Evolutionary conservation across 2,113 vertebrate species (phyloP).

Genomic region (Emydura subglobosa): DNA sequence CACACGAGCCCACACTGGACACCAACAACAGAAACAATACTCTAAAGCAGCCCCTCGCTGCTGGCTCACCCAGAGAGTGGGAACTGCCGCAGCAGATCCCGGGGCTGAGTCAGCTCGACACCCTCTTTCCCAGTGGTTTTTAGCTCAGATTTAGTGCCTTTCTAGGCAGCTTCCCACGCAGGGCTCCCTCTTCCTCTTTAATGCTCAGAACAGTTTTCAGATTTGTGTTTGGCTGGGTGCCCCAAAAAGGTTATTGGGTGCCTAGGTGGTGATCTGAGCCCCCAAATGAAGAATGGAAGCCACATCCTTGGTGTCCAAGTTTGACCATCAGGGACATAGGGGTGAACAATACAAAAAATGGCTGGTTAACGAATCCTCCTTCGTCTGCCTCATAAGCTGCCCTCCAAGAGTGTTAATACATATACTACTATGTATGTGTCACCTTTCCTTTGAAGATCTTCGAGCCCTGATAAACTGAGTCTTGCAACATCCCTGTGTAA

Average conservation of each 20-base stretch:
- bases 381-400: neutral
- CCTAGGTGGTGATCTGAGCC: neutral
- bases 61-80: no score
- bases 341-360: neutral
- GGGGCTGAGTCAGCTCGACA: neutral
- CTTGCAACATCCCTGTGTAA: neutral
- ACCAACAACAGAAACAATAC: neutral
- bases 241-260: neutral
- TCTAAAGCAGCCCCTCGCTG: neutral
- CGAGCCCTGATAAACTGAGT: neutral
- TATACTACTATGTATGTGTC: neutral
- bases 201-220: neutral
- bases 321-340: neutral
- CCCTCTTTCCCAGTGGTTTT: neutral
- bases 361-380: neutral
- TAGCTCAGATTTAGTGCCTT: neutral
- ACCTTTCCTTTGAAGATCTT: neutral
- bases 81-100: neutral
- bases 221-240: neutral
- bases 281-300: neutral
- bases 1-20: neutral
- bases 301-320: neutral
- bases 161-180: neutral
- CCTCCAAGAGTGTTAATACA: neutral
- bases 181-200: neutral